These are phyloP conservation scores for Venusia cambrica DNA, from an alignment of 2,888 invertebrate species.

Conservation along the genomic window DNA sequence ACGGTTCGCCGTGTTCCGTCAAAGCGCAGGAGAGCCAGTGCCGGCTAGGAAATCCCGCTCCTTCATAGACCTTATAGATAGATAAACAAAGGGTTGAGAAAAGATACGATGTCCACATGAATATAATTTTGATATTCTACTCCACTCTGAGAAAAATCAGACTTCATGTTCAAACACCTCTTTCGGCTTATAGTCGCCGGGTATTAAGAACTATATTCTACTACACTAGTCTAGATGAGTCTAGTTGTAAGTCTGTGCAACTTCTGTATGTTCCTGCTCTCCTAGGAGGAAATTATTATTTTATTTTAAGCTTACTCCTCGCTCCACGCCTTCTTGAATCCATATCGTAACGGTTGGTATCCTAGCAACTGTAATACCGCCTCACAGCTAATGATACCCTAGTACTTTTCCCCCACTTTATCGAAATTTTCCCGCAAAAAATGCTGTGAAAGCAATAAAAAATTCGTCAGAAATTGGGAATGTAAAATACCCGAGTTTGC, in stretches of 20 bases:
- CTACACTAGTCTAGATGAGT: conserved; percentile 45
- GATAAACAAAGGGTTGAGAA: too few species aligned
- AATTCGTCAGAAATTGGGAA: too few species aligned
- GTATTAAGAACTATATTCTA: conserved; percentile 36
- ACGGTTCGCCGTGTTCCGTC: too few species aligned
- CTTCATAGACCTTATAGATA: too few species aligned
- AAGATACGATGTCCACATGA: too few species aligned
- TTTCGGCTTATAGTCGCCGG: conserved; percentile 26
- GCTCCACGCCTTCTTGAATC: background rate
- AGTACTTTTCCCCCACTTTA: conserved; percentile 67
- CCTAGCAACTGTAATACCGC: conserved; percentile 24
- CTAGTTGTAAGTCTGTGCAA: conserved; percentile 42
- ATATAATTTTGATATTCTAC: too few species aligned
- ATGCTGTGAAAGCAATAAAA: background rate
- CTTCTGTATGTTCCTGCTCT: conserved; percentile 37
- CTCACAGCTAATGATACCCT: conserved; percentile 41
- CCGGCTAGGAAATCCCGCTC: too few species aligned
- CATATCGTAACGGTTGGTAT: conserved; percentile 2
- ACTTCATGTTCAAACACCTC: conserved; percentile 12
- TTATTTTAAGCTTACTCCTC: conserved; percentile 49
- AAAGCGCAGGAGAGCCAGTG: too few species aligned
- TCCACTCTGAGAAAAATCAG: too few species aligned
- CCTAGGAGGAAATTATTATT: conserved; percentile 62
- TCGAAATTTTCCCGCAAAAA: conserved; percentile 60
- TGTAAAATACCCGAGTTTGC: too few species aligned